Conservation (phyloP, 2,113 vertebrate genomes). For the Xiphophorus hellerii region DNA sequence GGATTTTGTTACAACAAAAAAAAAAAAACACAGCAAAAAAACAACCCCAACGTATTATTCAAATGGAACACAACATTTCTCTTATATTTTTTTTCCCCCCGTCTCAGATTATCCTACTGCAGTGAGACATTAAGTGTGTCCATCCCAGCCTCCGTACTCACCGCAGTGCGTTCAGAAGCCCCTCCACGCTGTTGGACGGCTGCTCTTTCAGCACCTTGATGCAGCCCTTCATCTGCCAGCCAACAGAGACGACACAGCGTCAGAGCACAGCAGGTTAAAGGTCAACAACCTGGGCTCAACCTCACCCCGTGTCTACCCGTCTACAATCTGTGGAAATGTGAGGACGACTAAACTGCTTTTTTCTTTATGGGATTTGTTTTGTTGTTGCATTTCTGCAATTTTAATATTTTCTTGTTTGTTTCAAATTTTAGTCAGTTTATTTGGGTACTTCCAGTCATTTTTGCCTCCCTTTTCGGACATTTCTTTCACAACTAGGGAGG, state of each 20-base stretch:
- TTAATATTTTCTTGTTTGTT: too few species aligned
- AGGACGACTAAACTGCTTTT: too few species aligned
- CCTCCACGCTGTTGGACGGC: conserved; percentile 92
- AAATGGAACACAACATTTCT: too few species aligned
- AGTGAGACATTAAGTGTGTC: too few species aligned
- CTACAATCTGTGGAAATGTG: background rate
- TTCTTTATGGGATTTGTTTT: too few species aligned
- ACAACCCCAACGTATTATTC: too few species aligned
- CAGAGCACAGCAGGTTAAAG: conserved; percentile 51
- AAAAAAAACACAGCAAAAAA: too few species aligned
- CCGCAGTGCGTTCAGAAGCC: conserved; percentile 92
- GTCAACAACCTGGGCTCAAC: conserved; percentile 54
- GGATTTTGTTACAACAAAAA: too few species aligned
- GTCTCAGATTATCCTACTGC: too few species aligned
- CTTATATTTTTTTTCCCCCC: too few species aligned
- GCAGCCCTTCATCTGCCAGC: conserved; percentile 91
- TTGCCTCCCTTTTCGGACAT: background rate
- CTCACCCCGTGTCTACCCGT: conserved; percentile 2
- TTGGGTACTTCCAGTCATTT: background rate
- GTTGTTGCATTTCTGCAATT: too few species aligned
- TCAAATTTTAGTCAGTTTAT: background rate
- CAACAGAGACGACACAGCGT: conserved; percentile 52
- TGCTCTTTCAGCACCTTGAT: conserved; percentile 96
- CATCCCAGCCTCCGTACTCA: conserved; percentile 46
- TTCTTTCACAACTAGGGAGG: background rate